Base-by-base conservation (phyloP, 2,113 vertebrate species). In the Sapajus apella region DNA sequence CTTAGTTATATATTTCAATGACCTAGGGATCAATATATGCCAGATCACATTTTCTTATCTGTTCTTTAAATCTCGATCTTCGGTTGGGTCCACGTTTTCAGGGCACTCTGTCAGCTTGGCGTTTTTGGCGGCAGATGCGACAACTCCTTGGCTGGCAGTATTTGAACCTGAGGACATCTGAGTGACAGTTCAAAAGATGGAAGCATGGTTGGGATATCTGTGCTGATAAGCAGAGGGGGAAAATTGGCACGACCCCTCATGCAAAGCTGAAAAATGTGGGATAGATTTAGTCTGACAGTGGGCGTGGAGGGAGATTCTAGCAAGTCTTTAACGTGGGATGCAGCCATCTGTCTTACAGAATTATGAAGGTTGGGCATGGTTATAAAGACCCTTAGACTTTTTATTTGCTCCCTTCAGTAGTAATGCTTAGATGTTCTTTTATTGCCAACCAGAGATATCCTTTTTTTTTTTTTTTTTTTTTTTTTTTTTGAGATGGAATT, bases 1-100 rank as follows among this genome's bases (percentile, higher is more conserved):
- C 37, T 86, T 70, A 3, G 83, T 93, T 83, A 9, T 64, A 9
- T 91, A 89, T 94, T 55, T 81, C 85, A 20, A 3, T 92, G 95
- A 92, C 95, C 90, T 58, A 3, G 70, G 77, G 96, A 94, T 97
- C 96, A 58, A 76, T 47, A 68, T 16, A 20, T 50, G 90, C 82
- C 93, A 83, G 55, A 1, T 75, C 45, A n/a, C 70, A 77, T 83
- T 91, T 94, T 88, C 91, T 68, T 76, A 35, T n/a, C 88, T 61
- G 50, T 58, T 64, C 50, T 79, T 75, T 32, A 32, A 37, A 66
- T 83, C 61, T 17, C 9, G n/a, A 27, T 16, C 79, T 50, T 40
- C 43, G 8, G 72, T 25, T 64, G 43, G 75, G 64, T 58, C 43
- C 30, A 0, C 9, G 2, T 75, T 58, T 83, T 30, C 23, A 25